Evolutionary conservation across 1,140 invertebrate species (phyloP).

Genomic region (Drosophila baimaii): DNA sequence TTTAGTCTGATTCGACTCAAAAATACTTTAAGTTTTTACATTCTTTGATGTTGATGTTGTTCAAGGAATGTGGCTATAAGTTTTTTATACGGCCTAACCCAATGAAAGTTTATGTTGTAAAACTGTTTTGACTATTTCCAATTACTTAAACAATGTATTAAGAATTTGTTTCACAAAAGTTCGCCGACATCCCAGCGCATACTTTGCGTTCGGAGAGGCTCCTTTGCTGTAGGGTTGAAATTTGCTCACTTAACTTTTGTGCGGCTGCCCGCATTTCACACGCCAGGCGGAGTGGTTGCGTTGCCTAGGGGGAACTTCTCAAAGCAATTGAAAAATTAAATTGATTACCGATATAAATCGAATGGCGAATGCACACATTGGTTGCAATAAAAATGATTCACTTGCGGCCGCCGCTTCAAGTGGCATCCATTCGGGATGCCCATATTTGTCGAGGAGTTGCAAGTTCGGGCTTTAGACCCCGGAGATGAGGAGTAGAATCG

Average conservation of each 20-base stretch:
- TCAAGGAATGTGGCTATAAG: background rate
- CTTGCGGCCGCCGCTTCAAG: constrained; percentile 48
- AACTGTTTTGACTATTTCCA: constrained; percentile 10
- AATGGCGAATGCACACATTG: constrained; percentile 58
- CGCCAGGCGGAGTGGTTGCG: constrained; percentile 6
- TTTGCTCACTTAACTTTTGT: constrained; percentile 4
- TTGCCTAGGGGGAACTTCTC: constrained; percentile 15
- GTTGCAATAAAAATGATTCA: constrained; percentile 76
- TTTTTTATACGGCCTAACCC: background rate
- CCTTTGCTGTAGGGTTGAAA: constrained; percentile 15
- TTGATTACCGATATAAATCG: constrained; percentile 73
- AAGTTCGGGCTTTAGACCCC: constrained; percentile 40
- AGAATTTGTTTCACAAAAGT: constrained; percentile 3
- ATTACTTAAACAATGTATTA: constrained; percentile 22
- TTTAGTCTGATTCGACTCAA: no score
- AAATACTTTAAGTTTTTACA: background rate
- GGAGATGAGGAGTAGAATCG: constrained; percentile 7
- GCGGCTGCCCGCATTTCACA: constrained; percentile 69
- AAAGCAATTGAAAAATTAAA: constrained; percentile 76
- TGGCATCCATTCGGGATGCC: constrained; percentile 50
- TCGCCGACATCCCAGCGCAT: constrained; percentile 2
- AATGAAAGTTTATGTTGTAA: background rate
- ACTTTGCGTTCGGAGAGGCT: background rate
- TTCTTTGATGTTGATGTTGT: constrained; percentile 3
- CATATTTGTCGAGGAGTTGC: constrained; percentile 58